Base-by-base conservation (phyloP, 2,888 invertebrate species). In the Andrena bucephala region DNA sequence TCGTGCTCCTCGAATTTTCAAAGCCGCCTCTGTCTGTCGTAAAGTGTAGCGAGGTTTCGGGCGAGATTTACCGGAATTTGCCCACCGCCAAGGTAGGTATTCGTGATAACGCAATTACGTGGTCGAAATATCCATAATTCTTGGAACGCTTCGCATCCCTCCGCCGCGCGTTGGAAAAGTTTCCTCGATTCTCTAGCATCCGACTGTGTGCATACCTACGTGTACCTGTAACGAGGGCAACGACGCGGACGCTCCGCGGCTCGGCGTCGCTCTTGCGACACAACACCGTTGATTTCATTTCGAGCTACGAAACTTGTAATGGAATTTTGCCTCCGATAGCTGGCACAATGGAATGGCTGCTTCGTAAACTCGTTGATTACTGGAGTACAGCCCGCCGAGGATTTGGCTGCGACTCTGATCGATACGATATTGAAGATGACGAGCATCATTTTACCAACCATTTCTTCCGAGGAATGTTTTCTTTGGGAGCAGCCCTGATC, bases 241-340 rank as follows among this genome's bases (percentile, higher is more conserved):
- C 57, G 8, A 57, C 24, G 24, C 57, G 57, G 24, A 42, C 42
- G 57, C 24, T 24, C n/a, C 54, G 54, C 24, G 20, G 10, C 24
- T 54, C n/a, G 24, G 20, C 20, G 20, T 7, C 54, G 54, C 20
- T 27, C 27, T 27, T 24, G 54, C 54, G 57, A 57, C 57, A 13
- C 27, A 57, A 27, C 27, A 3, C 57, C 4, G 52, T 33, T 24
- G n/a, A 42, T 42, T 74, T 74, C 33, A 50, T 68, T 48, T 7
- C 67, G 20, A 57, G 31, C 16, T 31, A 42, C 7, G 24, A 13
- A 74, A 74, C 74, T 68, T 74, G 7, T 74, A 74, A 74, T 74
- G 48, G 59, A 74, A 74, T 74, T 74, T 68, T 24, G 48, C 24
- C 24, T 48, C 10, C n/a, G 68, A 74, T 68, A 59, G 59, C 42